Conservation (phyloP, 2,888 invertebrate species). For the Pachydiplax longipennis region DNA sequence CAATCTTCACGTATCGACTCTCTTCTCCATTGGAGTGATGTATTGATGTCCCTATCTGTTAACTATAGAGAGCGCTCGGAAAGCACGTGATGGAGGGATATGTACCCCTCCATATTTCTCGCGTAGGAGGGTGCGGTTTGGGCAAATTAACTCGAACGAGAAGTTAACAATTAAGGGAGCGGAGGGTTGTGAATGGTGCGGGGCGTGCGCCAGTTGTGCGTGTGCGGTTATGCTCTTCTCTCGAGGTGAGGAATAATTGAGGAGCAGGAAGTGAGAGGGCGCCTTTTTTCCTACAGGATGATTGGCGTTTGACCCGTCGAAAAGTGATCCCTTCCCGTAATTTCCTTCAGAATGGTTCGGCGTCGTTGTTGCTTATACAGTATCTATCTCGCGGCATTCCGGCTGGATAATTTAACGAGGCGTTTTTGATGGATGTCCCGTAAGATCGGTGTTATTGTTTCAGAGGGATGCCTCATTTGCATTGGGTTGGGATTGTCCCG, state of each 20-base stretch:
- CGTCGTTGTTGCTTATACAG: not conserved
- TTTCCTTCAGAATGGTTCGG: not conserved
- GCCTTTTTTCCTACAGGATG: not conserved
- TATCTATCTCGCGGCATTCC: not conserved
- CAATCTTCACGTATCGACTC: not conserved
- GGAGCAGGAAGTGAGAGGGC: not conserved
- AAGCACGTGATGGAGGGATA: not conserved
- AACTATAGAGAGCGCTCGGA: not conserved
- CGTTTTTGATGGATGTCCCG: not conserved
- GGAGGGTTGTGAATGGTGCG: not conserved
- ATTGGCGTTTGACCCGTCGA: not conserved
- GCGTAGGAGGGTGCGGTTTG: not conserved
- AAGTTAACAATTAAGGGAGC: not conserved
- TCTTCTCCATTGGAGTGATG: not conserved
- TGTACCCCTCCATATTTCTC: not conserved
- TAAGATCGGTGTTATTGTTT: not conserved
- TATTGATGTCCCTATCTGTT: constrained; percentile 32
- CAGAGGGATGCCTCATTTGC: not conserved
- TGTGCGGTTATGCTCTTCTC: not conserved
- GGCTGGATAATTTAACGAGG: not conserved
- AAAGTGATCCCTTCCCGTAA: not conserved
- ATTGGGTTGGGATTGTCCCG: not conserved
- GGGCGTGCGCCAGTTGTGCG: not conserved
- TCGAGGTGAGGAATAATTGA: not conserved
- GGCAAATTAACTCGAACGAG: not conserved